Base-by-base conservation (phyloP, 2,797 vertebrate species). In the Streptopelia turtur region DNA sequence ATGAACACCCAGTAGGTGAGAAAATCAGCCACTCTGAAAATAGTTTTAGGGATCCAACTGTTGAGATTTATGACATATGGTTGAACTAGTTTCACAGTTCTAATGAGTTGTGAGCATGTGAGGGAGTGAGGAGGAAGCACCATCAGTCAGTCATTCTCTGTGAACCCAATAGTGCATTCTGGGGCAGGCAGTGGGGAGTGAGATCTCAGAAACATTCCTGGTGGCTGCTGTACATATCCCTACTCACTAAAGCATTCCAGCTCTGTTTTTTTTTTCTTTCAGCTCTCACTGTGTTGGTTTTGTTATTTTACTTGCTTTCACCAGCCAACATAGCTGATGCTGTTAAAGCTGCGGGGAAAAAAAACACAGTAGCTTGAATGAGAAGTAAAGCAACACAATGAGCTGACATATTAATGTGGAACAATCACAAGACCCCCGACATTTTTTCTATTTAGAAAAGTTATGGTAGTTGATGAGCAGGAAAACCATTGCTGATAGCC, bases 1-100 rank as follows among this genome's bases (percentile, higher is more conserved):
- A 47, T 59, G 35, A 92, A 47, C 59, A 71, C 10, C 31, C 60
- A 57, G 11, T 47, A 68, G 45, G 21, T 78, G 13, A 79, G 45
- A 72, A 95, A 91, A 93, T 88, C 66, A 87, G 27, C 55, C 96
- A 35, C 63, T 90, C 56, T 82, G 77, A 90, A 65, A 87, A 80
- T 24, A 69, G 24, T 66, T 80, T 61, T 94, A 96, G 89, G 79
- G 96, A 94, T 94, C 31, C 37, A 59, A 80, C 75, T 96, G 86
- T 74, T 91, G 87, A 90, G 84, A 74, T 85, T 83, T 77, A 83
- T 94, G 89, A 72, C 89, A 95, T 94, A 63, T 83, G 74, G 47
- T 81, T 81, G 57, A 94, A 78, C 52, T 83, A 24, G 71, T 96
- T 97, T 96, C 60, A 88, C 65, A 93, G 60, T 31, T 87, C 53